These are phyloP conservation scores for Beaufortia kweichowensis DNA, from an alignment of 2,113 vertebrate genomes.

Conservation along the genomic window DNA sequence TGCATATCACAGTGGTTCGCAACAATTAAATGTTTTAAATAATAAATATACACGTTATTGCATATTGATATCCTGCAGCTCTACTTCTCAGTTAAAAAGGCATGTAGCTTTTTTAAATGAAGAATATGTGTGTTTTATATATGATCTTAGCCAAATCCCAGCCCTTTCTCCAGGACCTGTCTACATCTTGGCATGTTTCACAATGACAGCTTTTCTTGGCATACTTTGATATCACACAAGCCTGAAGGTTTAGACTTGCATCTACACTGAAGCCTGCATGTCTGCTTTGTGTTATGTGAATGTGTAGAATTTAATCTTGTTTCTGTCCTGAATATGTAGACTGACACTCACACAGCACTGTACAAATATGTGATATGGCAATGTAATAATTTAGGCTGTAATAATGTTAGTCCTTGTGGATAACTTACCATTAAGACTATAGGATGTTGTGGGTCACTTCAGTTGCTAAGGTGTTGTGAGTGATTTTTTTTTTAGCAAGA, in stretches of 20 bases:
- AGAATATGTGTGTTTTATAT: not conserved
- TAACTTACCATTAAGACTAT: not conserved
- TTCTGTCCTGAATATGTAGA: not conserved
- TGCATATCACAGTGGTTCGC: too few relatives aligned
- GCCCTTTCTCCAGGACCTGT: not conserved
- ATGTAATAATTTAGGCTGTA: not conserved
- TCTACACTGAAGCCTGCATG: not conserved
- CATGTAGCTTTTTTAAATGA: too few relatives aligned
- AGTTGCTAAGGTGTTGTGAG: not conserved
- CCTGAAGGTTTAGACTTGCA: not conserved
- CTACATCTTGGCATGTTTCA: not conserved
- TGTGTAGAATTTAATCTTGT: conserved; percentile 5
- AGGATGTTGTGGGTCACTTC: not conserved
- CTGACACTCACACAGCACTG: not conserved
- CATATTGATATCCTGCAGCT: too few relatives aligned
- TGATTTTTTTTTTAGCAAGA: not conserved
- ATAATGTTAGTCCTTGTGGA: not conserved
- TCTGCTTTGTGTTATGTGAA: not conserved
- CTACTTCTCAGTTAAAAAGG: too few relatives aligned
- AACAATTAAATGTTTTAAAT: too few relatives aligned
- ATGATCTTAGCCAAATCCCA: not conserved
- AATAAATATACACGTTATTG: too few relatives aligned
- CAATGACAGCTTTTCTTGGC: not conserved
- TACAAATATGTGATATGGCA: not conserved
- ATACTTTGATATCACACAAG: not conserved